Conservation (phyloP, 2,113 vertebrate species). For the Lagopus leucura region DNA sequence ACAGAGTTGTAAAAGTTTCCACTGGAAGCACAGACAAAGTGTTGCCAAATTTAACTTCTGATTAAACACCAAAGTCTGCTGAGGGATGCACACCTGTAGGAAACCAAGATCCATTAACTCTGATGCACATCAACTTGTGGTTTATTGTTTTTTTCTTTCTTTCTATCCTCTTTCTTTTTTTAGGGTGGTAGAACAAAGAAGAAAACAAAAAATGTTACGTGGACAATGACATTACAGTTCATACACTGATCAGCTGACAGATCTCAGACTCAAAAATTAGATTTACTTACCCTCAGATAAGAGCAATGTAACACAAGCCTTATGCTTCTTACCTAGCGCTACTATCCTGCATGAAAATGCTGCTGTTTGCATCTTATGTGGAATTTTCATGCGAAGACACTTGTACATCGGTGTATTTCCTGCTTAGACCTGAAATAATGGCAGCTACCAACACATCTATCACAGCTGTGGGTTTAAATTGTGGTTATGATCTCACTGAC, state of each 20-base stretch:
- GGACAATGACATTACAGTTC: neutral
- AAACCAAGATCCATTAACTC: neutral
- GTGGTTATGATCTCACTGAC: neutral
- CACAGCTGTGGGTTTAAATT: neutral
- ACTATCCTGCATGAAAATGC: neutral
- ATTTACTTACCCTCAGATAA: neutral
- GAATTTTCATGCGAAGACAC: neutral
- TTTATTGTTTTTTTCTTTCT: neutral
- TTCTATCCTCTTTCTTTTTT: neutral
- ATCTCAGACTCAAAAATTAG: neutral
- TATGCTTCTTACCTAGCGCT: neutral
- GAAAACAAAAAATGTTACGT: neutral
- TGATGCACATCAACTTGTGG: neutral
- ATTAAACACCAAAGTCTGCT: neutral
- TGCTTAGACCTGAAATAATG: neutral
- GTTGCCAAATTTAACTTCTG: neutral
- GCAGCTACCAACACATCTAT: neutral
- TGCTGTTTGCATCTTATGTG: neutral
- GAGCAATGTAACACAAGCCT: neutral
- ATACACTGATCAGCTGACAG: neutral
- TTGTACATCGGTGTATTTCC: neutral
- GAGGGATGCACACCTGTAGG: neutral
- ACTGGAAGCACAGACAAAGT: neutral
- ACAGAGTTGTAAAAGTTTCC: neutral
- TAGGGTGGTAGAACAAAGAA: neutral